Base-by-base conservation (phyloP, 2,797 vertebrate species). In the Sebastes diaconus region DNA sequence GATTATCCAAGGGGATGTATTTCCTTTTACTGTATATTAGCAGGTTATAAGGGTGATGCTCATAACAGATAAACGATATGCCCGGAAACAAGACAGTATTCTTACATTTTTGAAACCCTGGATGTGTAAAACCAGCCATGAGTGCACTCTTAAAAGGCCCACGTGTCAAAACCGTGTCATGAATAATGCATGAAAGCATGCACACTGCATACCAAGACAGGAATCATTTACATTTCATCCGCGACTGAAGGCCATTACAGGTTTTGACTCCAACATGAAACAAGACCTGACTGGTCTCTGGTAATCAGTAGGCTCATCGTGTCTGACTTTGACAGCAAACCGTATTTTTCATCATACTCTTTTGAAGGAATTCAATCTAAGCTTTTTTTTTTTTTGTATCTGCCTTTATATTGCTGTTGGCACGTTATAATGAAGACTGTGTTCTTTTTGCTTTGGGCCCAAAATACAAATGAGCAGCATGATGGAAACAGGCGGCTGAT, bases 141-240 rank as follows among this genome's bases (percentile, higher is more conserved):
- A 71, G 27, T 75, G 72, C 60, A 58, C 4, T 36, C 63, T 59
- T 36, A 46, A 55, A 68, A 86, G 60, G 71, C 34, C 18, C 58
- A 65, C 24, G 27, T 77, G 75, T 58, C 20, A 64, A 10, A 52
- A 58, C 30, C 20, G 80, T 27, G 27, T 29, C 66, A 83, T 87
- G 85, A 91, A 92, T 89, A 83, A 91, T 90, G 75, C 8, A 93
- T 88, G 55, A 70, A 60, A n/a, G 54, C 30, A 29, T 59, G 32
- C 16, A n/a, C 34, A 63, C 65, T 50, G 57, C 66, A 78, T 77
- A 50, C 63, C 63, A 54, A 75, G 63, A 68, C 54, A 59, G 25
- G 80, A 86, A 80, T 79, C 39, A 88, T 91, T 90, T 80, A 67
- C 85, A 85, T 90, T 81, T 87, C 66, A 75, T 84, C 58, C 12